phyloP scores from a whole-genome alignment of 2,888 invertebrate species.

The Nomada ruficornis region DNA sequence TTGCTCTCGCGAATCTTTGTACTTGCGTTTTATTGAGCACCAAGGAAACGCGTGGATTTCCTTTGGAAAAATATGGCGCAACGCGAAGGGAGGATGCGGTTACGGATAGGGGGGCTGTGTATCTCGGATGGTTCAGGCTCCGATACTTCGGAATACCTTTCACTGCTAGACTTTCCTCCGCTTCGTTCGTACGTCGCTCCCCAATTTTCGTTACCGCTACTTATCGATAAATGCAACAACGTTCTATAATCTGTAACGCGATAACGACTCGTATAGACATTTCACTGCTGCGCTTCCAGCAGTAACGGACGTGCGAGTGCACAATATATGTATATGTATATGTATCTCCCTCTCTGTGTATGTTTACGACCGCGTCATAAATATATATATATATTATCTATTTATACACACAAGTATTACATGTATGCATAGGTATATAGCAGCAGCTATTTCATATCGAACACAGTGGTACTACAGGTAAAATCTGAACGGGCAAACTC shows the following conservation, averaged over 20 bases:
- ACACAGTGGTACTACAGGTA: slow-evolving; percentile 26
- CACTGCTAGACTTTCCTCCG: too few species aligned
- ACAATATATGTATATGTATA: too few species aligned
- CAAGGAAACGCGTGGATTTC: slow-evolving; percentile 8
- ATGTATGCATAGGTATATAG: neutral
- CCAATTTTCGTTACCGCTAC: slow-evolving; percentile 8
- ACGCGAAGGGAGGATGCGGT: neutral
- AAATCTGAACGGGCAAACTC: neutral
- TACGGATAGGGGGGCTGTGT: neutral
- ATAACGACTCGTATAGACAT: slow-evolving; percentile 51
- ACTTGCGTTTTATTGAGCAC: slow-evolving; percentile 67
- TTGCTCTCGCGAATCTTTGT: slow-evolving; percentile 57
- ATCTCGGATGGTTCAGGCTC: too few species aligned
- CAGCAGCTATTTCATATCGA: slow-evolving; percentile 21
- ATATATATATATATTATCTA: neutral
- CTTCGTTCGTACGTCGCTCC: slow-evolving; percentile 25
- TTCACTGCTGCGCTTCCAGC: neutral
- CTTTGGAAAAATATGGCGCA: slow-evolving; percentile 7
- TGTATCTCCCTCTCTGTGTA: too few species aligned
- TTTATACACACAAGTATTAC: neutral
- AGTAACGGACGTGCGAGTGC: neutral
- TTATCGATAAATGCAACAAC: slow-evolving; percentile 60
- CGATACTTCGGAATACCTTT: too few species aligned
- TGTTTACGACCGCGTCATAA: neutral
- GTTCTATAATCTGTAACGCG: slow-evolving; percentile 58